Evolutionary conservation across 2,113 vertebrate species (phyloP), one percentile per base, ranked within the genome.

Genomic region (Castor canadensis): DNA sequence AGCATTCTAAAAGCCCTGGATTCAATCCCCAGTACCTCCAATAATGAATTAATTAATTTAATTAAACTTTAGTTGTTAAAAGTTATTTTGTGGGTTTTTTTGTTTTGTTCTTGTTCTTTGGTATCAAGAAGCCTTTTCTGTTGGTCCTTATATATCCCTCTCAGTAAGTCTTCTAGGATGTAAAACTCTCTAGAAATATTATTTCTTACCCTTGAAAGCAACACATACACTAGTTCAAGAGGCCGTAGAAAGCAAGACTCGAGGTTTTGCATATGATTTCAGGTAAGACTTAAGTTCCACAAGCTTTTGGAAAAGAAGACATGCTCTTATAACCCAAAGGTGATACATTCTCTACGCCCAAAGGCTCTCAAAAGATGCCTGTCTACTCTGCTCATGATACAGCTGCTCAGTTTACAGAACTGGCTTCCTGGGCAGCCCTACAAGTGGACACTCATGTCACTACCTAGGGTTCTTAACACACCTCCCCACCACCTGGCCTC

Each of bases 161-260:
- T 15, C 15, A 38, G 6, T 8, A 45, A 6, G 0, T 73, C 66
- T 83, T 56, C 43, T 45, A 30, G 9, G 30, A 67, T 10, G 15
- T 35, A n/a, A 35, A 38, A 47, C 19, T 72, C 19, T 76, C 72
- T 24, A 58, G 82, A 85, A 91, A 76, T 19, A 38, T n/a, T 12
- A 20, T 52, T 9, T 52, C n/a, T 85, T 49, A 54, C 40, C n/a
- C 64, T 67, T 47, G 13, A 15, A n/a, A 45, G 35, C 19, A 75
- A 12, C 12, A 6, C 1, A 0, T 19, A 1, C 9, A 0, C 56
- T 64, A 13, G 2, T 69, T 64, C 32, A n/a, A 38, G 52, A 22
- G 43, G 3, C 47, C 7, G 4, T 16, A n/a, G 22, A 30, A 66
- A 84, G 28, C 22, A 38, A 5, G 32, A 28, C 3, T 79, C 52